Percentiles rank a stretch among this genome's conserved stretches.
Conservation (phyloP, 2,888 invertebrate species). For the Heliconius erato region DNA sequence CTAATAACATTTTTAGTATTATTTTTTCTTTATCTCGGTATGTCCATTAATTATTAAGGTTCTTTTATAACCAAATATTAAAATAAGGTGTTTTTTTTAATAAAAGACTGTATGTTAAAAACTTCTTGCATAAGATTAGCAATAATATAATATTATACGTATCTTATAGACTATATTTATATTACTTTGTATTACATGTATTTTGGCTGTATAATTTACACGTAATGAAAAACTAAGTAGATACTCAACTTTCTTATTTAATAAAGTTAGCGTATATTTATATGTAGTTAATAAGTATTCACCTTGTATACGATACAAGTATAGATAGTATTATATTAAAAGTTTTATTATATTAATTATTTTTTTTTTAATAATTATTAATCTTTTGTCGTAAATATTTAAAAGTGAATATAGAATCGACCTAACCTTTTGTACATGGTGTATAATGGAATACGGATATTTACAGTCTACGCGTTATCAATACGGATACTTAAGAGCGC, state of each 20-base stretch:
- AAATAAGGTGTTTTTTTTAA: too few species aligned
- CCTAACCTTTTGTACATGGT: conserved; percentile 17
- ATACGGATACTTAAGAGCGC: conserved; percentile 66
- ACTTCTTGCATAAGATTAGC: too few species aligned
- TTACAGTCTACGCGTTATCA: conserved; percentile 62
- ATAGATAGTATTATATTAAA: background rate
- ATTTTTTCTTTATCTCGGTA: background rate
- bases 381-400: background rate
- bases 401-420: background rate
- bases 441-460: conserved; percentile 41
- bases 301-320: too few species aligned
- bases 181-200: too few species aligned
- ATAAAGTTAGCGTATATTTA: background rate
- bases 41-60: background rate
- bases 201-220: too few species aligned
- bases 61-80: background rate
- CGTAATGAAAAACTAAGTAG: too few species aligned
- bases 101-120: too few species aligned
- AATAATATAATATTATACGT: too few species aligned
- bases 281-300: background rate
- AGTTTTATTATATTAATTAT: too few species aligned
- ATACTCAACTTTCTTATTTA: too few species aligned
- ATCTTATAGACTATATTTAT: too few species aligned
- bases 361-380: background rate
- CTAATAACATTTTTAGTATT: background rate